Evolutionary conservation across 2,888 invertebrate genomes (phyloP).

Genomic region (Bombylius major): DNA sequence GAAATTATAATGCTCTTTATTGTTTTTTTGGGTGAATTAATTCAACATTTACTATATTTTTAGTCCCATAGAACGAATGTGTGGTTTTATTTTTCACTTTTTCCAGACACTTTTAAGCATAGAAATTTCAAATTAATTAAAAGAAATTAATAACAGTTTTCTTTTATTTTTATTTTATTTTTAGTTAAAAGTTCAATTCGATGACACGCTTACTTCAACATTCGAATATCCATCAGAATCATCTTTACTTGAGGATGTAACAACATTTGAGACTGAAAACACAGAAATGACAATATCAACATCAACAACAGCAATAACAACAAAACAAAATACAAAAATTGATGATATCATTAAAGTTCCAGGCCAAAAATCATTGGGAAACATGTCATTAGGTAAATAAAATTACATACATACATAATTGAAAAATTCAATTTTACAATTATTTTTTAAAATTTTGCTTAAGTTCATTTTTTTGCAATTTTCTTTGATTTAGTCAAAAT

Average conservation of each 20-base stretch:
- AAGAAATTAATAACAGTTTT: background rate
- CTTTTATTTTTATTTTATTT: constrained; percentile 23
- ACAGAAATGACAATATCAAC: background rate
- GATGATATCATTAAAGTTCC: constrained; percentile 4
- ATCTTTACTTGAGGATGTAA: constrained; percentile 56
- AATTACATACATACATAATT: background rate
- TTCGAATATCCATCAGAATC: constrained; percentile 92
- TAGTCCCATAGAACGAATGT: too few relatives aligned
- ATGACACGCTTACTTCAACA: constrained; percentile 73
- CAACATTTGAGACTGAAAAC: constrained; percentile 16
- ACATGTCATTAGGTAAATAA: constrained; percentile 33
- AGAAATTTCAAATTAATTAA: too few relatives aligned
- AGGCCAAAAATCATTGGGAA: constrained; percentile 30
- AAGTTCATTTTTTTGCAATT: too few relatives aligned
- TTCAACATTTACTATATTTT: too few relatives aligned
- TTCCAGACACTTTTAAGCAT: too few relatives aligned
- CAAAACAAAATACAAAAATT: background rate
- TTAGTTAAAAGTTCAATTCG: constrained; percentile 80
- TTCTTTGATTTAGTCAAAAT: too few relatives aligned
- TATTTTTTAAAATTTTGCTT: too few relatives aligned
- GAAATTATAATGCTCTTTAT: too few relatives aligned
- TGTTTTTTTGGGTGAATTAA: too few relatives aligned
- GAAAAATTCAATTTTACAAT: too few relatives aligned
- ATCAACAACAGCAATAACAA: background rate
- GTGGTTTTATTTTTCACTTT: too few relatives aligned